These are phyloP conservation scores for Cantharis flavilabris DNA, from an alignment of 2,888 invertebrate genomes.

Conservation along the genomic window DNA sequence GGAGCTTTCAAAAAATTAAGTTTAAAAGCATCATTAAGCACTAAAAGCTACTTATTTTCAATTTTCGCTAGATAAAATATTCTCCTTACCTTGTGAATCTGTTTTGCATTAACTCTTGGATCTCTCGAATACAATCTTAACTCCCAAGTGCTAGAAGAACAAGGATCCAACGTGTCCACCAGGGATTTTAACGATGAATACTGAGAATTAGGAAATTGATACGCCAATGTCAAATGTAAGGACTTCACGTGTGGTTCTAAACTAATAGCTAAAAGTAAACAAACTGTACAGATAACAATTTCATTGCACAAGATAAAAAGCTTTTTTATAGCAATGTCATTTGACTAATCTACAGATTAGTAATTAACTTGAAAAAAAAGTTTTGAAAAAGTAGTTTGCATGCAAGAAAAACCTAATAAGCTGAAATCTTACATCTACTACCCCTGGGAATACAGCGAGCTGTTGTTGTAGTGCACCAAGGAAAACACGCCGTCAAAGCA, in stretches of 20 bases:
- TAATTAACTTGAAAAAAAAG: too few relatives aligned
- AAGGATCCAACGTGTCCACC: slow-evolving; percentile 73
- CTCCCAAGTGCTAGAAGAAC: slow-evolving; percentile 77
- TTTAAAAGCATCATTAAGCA: not conserved
- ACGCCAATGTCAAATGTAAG: slow-evolving; percentile 85
- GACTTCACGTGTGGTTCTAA: slow-evolving; percentile 84
- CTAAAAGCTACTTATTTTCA: not conserved
- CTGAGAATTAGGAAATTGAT: slow-evolving; percentile 78
- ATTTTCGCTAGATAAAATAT: not conserved
- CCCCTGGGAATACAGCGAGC: slow-evolving; percentile 66
- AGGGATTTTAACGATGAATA: slow-evolving; percentile 73
- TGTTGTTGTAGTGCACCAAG: slow-evolving; percentile 71
- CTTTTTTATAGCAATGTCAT: not conserved
- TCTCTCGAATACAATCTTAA: slow-evolving; percentile 86
- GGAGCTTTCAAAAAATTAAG: not conserved
- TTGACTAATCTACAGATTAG: not conserved
- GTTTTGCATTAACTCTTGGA: slow-evolving; percentile 72
- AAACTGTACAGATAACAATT: not conserved
- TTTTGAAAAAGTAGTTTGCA: not conserved
- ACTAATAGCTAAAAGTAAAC: slow-evolving; percentile 62
- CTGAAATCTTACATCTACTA: slow-evolving; percentile 63
- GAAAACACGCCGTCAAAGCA: slow-evolving; percentile 76
- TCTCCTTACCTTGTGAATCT: slow-evolving; percentile 57
- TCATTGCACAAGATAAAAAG: not conserved
- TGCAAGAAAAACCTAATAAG: not conserved